These are phyloP conservation scores for Mythimna albipuncta DNA, from an alignment of 2,888 invertebrate species.

Conservation along the genomic window DNA sequence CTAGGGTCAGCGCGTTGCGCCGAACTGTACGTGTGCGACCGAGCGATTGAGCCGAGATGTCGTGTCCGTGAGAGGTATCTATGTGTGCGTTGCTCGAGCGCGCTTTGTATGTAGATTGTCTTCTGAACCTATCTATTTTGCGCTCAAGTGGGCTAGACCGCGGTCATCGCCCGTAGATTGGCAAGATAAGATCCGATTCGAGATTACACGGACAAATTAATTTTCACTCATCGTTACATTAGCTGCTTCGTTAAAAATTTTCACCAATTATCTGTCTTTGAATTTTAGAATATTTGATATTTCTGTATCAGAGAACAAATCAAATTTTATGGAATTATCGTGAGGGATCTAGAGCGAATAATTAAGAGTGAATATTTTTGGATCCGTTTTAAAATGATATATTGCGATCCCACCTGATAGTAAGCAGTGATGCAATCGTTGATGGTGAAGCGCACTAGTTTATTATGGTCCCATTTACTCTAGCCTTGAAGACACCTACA, in stretches of 20 bases:
- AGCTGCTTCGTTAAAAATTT: slow-evolving; percentile 73
- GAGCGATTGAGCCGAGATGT: too few relatives aligned
- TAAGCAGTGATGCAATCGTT: too few relatives aligned
- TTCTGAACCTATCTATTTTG: too few relatives aligned
- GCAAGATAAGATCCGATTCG: slow-evolving; percentile 70
- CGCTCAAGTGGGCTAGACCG: slow-evolving; percentile 30
- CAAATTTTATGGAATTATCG: slow-evolving; percentile 33
- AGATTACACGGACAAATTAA: slow-evolving; percentile 68
- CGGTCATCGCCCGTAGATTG: slow-evolving; percentile 72
- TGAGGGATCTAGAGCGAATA: slow-evolving; percentile 24
- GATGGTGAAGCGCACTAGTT: too few relatives aligned
- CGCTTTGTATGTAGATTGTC: too few relatives aligned
- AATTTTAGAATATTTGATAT: slow-evolving; percentile 38
- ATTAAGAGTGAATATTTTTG: slow-evolving; percentile 31
- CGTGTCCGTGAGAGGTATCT: too few relatives aligned
- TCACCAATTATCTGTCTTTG: slow-evolving; percentile 56
- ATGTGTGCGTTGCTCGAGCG: too few relatives aligned
- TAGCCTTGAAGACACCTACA: too few relatives aligned
- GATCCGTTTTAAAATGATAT: not conserved
- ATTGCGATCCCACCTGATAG: too few relatives aligned
- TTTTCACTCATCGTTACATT: slow-evolving; percentile 66
- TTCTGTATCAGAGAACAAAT: slow-evolving; percentile 28
- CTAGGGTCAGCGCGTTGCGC: too few relatives aligned
- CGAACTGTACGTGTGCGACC: too few relatives aligned
- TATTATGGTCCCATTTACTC: too few relatives aligned